Conservation (phyloP, 2,797 vertebrate genomes). For the Zalophus californianus region DNA sequence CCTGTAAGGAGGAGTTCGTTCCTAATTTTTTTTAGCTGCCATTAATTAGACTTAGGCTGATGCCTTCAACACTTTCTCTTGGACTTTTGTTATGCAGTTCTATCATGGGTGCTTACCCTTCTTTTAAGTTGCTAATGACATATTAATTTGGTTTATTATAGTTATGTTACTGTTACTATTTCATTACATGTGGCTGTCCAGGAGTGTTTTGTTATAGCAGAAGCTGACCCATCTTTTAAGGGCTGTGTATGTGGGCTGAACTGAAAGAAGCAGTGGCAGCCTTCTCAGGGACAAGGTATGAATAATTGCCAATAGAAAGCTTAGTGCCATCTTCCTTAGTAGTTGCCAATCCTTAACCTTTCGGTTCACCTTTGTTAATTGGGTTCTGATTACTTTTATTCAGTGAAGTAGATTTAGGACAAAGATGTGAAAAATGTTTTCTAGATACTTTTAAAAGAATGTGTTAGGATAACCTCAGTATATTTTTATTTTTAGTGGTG, state of each 20-base stretch:
- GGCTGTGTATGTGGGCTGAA: background rate
- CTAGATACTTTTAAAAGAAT: background rate
- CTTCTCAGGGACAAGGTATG: background rate
- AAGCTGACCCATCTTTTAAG: background rate
- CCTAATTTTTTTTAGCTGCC: background rate
- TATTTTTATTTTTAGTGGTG: conserved; percentile 33
- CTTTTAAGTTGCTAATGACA: background rate
- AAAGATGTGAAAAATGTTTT: conserved; percentile 38
- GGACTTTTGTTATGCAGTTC: background rate
- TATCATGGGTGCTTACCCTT: background rate
- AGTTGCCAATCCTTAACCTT: background rate
- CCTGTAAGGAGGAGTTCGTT: background rate
- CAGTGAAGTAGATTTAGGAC: background rate
- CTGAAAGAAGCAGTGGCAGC: background rate
- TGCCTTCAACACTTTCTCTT: background rate
- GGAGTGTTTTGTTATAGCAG: conserved; percentile 5
- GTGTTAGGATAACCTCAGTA: background rate
- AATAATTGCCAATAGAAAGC: background rate
- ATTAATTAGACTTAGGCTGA: background rate
- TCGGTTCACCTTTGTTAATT: background rate
- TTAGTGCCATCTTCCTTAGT: background rate
- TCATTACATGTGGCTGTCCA: background rate
- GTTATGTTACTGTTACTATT: background rate
- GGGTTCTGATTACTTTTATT: conserved; percentile 16
- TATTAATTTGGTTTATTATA: conserved; percentile 36